Percentiles rank a stretch among this genome's conserved stretches.
Conservation (phyloP, 2,113 vertebrate species). For the human (Homo sapiens) region GRCh38 chr3:185482501-185483000, state of each 20-base stretch:
- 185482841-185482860: constrained; percentile 71
- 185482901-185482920: constrained; percentile 80
- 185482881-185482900: constrained; percentile 70
- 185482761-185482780: constrained; percentile 89
- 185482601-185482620: constrained; percentile 84
- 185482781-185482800: constrained; percentile 81
- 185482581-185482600: constrained; percentile 87
- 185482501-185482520: constrained; percentile 63
- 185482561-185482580: constrained; percentile 76
- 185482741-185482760: constrained; percentile 92
- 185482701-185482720: constrained; percentile 94
- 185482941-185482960: constrained; percentile 75
- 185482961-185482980: constrained; percentile 69
- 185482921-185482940: constrained; percentile 82
- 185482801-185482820: constrained; percentile 82
- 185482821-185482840: neutral
- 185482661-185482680: constrained; percentile 91
- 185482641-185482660: constrained; percentile 86
- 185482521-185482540: constrained; percentile 77
- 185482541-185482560: constrained; percentile 79
- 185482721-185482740: constrained; percentile 97
- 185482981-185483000: constrained; percentile 65
- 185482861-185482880: constrained; percentile 76
- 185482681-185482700: constrained; percentile 98
- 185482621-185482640: constrained; percentile 83